A percentile compares a stretch with the other conserved stretches of the same genome.
These are phyloP conservation scores for Thereva nobilitata DNA, from an alignment of 2,888 invertebrate genomes.

Conservation along the genomic window DNA sequence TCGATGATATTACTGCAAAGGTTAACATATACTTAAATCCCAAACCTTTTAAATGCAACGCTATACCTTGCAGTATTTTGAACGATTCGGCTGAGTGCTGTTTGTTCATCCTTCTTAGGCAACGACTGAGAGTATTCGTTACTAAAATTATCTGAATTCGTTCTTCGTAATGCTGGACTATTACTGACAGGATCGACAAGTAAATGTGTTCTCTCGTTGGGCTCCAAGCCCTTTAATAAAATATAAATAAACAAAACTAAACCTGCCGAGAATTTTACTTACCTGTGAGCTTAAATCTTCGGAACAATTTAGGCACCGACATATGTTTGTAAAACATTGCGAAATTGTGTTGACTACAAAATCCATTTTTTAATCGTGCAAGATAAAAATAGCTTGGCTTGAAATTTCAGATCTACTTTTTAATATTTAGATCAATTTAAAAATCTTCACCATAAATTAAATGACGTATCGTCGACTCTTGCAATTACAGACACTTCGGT, in stretches of 20 bases:
- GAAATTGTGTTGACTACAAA: conserved; percentile 50
- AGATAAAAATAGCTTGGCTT: not conserved
- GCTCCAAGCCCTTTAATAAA: conserved; percentile 52
- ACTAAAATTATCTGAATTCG: conserved; percentile 71
- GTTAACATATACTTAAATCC: conserved; percentile 2
- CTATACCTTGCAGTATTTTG: conserved; percentile 88
- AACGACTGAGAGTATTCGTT: conserved; percentile 66
- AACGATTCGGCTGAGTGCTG: conserved; percentile 84
- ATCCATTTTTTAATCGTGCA: conserved; percentile 49
- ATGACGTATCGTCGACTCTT: too few species aligned
- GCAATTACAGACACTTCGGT: too few species aligned
- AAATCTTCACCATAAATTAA: too few species aligned
- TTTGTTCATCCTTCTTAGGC: conserved; percentile 87
- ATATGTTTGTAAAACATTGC: conserved; percentile 52
- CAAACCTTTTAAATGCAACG: conserved; percentile 4
- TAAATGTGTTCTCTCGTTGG: conserved; percentile 78
- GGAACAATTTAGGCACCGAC: conserved; percentile 54
- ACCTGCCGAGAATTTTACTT: conserved; percentile 8
- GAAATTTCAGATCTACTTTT: too few species aligned
- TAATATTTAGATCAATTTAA: too few species aligned
- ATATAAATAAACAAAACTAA: not conserved
- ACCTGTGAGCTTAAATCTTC: conserved; percentile 54
- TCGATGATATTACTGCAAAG: conserved; percentile 84
- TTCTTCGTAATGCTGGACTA: conserved; percentile 71
- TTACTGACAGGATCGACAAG: conserved; percentile 77